Evolutionary conservation across 1,140 invertebrate genomes (phyloP).

Genomic region (Portunus trituberculatus): DNA sequence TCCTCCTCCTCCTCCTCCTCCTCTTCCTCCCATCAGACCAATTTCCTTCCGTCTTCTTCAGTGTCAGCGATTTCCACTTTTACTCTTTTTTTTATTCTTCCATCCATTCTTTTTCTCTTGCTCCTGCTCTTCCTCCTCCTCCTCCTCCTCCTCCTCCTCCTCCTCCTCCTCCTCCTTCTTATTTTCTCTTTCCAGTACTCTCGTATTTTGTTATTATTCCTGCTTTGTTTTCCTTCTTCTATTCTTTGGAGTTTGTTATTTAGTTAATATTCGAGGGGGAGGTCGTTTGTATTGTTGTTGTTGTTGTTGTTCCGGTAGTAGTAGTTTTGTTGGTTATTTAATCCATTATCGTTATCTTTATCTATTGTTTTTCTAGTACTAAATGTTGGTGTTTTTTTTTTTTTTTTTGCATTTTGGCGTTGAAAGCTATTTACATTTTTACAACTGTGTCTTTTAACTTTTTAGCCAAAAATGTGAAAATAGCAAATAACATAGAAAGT

Average conservation of each 20-base stretch:
- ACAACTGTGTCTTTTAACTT: no score
- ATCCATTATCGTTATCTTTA: no score
- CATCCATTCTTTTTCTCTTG: neutral
- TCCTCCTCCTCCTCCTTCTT: neutral
- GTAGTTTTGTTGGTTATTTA: neutral
- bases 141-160: neutral
- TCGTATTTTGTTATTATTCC: neutral
- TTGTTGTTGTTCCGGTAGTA: neutral
- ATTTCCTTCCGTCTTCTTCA: constrained; percentile 21
- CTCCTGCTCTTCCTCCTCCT: neutral
- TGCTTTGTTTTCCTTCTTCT: no score
- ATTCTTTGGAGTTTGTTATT: neutral
- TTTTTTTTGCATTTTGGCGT: no score
- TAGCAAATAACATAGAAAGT: no score
- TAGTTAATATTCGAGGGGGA: neutral
- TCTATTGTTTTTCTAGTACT: no score
- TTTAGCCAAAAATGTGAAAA: no score
- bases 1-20: neutral
- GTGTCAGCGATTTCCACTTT: constrained; percentile 2
- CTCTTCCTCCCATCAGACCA: neutral
- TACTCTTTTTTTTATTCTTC: neutral
- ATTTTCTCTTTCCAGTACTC: neutral
- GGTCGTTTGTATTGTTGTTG: neutral
- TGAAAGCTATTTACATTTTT: no score
- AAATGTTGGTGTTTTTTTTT: no score